These are phyloP conservation scores for Montipora efflorescens DNA, from an alignment of 64 coral and sea anemone genomes.

Conservation along the genomic window DNA sequence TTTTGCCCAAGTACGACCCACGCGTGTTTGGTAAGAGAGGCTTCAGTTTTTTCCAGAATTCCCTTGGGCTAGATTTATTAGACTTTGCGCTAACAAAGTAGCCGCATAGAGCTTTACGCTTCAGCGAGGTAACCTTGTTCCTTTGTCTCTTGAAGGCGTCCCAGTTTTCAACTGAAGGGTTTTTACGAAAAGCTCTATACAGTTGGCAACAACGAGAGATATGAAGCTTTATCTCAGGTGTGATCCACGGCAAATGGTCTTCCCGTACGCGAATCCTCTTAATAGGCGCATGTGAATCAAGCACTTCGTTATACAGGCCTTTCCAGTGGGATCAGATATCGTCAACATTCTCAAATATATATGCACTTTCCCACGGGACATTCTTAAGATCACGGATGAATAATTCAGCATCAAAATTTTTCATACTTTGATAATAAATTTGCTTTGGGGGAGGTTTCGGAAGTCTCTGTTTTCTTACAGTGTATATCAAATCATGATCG, in stretches of 20 bases:
- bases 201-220: too few species aligned
- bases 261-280: too few species aligned
- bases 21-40: conserved; percentile 63
- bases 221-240: too few species aligned
- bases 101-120: conserved; percentile 28
- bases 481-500: neutral
- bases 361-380: conserved; percentile 40
- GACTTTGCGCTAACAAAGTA: conserved; percentile 47
- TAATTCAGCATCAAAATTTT: conserved; percentile 28
- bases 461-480: neutral
- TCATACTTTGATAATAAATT: conserved; percentile 53
- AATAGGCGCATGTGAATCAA: conserved; percentile 58
- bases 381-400: neutral
- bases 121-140: conserved; percentile 39
- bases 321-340: conserved; percentile 68
- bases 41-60: conserved; percentile 76
- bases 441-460: conserved; percentile 6
- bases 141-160: too few species aligned
- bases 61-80: neutral
- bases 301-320: conserved; percentile 50
- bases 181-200: too few species aligned
- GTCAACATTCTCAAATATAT: conserved; percentile 54
- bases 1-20: neutral
- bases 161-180: too few species aligned
- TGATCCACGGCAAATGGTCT: too few species aligned